Evolutionary conservation across 2,113 vertebrate species (phyloP).

Genomic region (Ageneiosus marmoratus): DNA sequence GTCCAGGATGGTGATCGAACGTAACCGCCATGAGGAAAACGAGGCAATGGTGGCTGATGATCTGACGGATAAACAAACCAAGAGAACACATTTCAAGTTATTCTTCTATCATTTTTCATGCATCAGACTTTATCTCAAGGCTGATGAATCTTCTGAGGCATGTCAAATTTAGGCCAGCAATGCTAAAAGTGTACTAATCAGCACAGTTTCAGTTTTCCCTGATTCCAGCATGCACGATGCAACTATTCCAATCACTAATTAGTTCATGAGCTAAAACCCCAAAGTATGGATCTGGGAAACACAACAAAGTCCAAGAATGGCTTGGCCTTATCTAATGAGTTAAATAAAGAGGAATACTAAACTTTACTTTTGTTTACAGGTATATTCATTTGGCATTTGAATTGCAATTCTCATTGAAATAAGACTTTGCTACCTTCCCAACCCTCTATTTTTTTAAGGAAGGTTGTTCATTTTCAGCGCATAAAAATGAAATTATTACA

Average conservation of each 20-base stretch:
- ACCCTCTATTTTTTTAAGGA: too few species aligned
- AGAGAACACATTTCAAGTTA: neutral
- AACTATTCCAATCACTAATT: neutral
- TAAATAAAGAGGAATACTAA: neutral
- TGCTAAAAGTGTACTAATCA: neutral
- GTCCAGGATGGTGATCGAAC: constrained; percentile 94
- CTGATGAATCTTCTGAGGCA: constrained; percentile 2
- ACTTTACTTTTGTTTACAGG: neutral
- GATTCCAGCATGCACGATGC: neutral
- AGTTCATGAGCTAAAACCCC: neutral
- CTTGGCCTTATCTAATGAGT: neutral
- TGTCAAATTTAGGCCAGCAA: neutral
- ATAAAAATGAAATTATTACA: neutral
- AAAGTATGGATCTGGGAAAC: neutral
- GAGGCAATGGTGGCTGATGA: constrained; percentile 73
- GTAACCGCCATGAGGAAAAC: constrained; percentile 76
- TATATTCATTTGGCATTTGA: neutral
- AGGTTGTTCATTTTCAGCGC: neutral
- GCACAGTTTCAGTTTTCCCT: neutral
- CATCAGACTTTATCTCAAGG: neutral
- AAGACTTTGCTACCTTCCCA: neutral
- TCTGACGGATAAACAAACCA: constrained; percentile 66
- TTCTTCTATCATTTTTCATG: neutral
- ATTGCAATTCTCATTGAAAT: neutral
- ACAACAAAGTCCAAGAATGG: neutral